A percentile compares a stretch with the other conserved stretches of the same genome.
Evolutionary conservation across 1,140 invertebrate species (phyloP).

Genomic region (Stenopsyche tienmushanensis): DNA sequence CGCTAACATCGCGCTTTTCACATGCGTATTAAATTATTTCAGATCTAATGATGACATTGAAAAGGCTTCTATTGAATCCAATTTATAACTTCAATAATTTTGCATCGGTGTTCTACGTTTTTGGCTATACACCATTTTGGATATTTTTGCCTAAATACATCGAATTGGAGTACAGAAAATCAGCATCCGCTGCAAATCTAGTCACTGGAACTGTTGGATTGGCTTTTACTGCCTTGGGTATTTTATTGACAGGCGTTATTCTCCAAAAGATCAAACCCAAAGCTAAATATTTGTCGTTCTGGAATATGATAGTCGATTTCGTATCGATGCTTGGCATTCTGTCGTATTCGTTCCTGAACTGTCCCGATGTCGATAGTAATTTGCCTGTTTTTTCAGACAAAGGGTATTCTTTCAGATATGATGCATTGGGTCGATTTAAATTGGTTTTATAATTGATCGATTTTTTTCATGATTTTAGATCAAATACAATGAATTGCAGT

Average conservation of each 20-base stretch:
- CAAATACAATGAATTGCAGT: slow-evolving; percentile 56
- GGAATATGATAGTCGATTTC: slow-evolving; percentile 70
- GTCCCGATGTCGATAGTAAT: slow-evolving; percentile 60
- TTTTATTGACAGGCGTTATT: slow-evolving; percentile 65
- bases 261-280: slow-evolving; percentile 69
- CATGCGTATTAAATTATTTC: slow-evolving; percentile 3
- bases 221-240: slow-evolving; percentile 68
- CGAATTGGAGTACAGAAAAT: slow-evolving; percentile 71
- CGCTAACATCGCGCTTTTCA: too few species aligned
- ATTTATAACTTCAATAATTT: slow-evolving; percentile 69
- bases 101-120: slow-evolving; percentile 66
- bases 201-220: slow-evolving; percentile 70
- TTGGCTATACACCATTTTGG: slow-evolving; percentile 73
- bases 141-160: slow-evolving; percentile 77
- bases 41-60: slow-evolving; percentile 65
- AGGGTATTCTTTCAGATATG: too few species aligned
- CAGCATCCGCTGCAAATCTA: slow-evolving; percentile 65
- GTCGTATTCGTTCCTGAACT: slow-evolving; percentile 69
- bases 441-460: slow-evolving; percentile 10
- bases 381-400: background rate
- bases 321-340: slow-evolving; percentile 65
- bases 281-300: slow-evolving; percentile 66
- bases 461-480: slow-evolving; percentile 1
- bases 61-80: slow-evolving; percentile 62
- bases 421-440: background rate